A percentile compares a stretch with the other conserved stretches of the same genome.
phyloP scores from a whole-genome alignment of 2,888 invertebrate genomes.

The Tribolium freemani region DNA sequence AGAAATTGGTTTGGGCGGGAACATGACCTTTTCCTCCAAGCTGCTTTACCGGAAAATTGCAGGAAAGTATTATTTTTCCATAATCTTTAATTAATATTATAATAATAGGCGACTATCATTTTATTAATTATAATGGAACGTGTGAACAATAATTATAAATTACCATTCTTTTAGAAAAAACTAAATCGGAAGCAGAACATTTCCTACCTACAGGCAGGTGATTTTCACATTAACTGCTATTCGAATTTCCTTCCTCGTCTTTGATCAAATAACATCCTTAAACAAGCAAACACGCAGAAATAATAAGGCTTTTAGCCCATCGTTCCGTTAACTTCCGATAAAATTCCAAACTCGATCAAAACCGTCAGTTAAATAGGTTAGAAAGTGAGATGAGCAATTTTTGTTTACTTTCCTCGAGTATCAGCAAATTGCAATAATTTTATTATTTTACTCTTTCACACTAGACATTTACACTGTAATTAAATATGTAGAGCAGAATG shows the following conservation, averaged over 20 bases:
- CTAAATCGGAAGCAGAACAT: constrained; percentile 1
- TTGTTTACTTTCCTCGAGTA: constrained; percentile 8
- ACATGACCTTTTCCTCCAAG: not conserved
- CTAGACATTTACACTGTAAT: constrained; percentile 8
- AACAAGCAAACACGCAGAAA: constrained; percentile 9
- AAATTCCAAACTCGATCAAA: not conserved
- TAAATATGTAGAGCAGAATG: constrained; percentile 28
- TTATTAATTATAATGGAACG: not conserved
- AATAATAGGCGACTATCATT: not conserved
- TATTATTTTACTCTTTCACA: not conserved
- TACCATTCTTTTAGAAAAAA: constrained; percentile 9
- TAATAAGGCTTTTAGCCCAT: not conserved
- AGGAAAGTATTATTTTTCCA: not conserved
- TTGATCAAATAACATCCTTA: constrained; percentile 18
- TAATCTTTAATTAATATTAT: not conserved
- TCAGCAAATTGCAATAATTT: not conserved
- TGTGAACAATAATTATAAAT: constrained; percentile 1
- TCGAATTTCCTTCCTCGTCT: constrained; percentile 15
- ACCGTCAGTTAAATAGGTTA: not conserved
- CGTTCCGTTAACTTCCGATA: constrained; percentile 9
- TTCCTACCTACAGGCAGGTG: constrained; percentile 8
- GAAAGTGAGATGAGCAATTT: constrained; percentile 5
- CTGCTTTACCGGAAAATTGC: not conserved
- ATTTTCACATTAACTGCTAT: constrained; percentile 15
- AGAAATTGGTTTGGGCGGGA: constrained; percentile 5